Conservation (phyloP, 2,113 vertebrate species). For the Lota lota region DNA sequence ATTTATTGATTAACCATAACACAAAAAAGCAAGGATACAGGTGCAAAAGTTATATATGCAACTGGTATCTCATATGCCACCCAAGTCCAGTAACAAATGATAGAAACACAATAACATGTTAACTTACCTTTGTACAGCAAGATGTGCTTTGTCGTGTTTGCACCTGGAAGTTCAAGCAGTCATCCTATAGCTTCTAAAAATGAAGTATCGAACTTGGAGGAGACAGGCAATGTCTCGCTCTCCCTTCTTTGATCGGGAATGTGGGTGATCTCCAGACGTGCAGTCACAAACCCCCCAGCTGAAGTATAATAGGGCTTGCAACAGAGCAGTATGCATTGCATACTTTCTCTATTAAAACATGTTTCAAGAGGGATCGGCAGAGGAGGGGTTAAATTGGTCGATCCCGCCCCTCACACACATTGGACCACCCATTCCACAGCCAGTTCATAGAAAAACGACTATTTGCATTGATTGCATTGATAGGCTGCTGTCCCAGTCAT, state of each 20-base stretch:
- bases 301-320: constrained; percentile 66
- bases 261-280: constrained; percentile 69
- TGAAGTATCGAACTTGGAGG: constrained; percentile 37
- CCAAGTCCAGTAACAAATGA: constrained; percentile 12
- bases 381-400: constrained; percentile 45
- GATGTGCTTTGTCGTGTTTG: constrained; percentile 33
- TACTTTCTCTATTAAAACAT: constrained; percentile 77
- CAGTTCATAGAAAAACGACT: too few relatives aligned
- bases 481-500: too few relatives aligned
- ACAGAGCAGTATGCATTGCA: constrained; percentile 67
- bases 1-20: too few relatives aligned
- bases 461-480: too few relatives aligned
- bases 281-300: constrained; percentile 67
- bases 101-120: constrained; percentile 1
- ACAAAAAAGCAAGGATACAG: too few relatives aligned
- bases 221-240: constrained; percentile 41
- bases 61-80: too few relatives aligned
- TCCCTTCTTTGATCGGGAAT: constrained; percentile 63
- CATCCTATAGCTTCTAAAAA: constrained; percentile 50
- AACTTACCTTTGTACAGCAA: constrained; percentile 50
- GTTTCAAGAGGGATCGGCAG: constrained; percentile 56
- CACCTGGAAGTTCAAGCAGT: constrained; percentile 57
- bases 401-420: constrained; percentile 59
- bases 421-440: constrained; percentile 61
- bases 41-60: too few relatives aligned